A percentile compares a stretch with the other conserved stretches of the same genome.
Evolutionary conservation across 1,140 invertebrate species (phyloP).

Genomic region (Steinernema khuongi): DNA sequence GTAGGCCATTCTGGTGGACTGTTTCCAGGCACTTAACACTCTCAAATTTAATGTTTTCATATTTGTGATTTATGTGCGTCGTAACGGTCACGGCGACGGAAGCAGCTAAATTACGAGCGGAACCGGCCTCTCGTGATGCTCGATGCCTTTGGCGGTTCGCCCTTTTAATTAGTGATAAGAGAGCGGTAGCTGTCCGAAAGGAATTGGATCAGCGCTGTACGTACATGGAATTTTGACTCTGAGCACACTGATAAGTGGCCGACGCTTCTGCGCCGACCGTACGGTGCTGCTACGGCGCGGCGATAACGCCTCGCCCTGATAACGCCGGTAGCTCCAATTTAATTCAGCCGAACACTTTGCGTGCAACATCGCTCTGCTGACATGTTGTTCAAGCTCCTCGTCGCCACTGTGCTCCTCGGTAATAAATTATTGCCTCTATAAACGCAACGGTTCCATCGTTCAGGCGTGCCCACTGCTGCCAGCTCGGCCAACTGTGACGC

Average conservation of each 20-base stretch:
- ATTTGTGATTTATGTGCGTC: background rate
- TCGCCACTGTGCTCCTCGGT: background rate
- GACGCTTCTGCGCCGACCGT: background rate
- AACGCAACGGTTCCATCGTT: background rate
- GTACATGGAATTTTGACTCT: background rate
- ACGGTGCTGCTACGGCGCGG: background rate
- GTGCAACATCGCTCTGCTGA: background rate
- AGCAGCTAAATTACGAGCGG: conserved; percentile 3
- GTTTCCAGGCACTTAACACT: too few species aligned
- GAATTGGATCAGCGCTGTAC: background rate
- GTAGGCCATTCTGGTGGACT: too few species aligned
- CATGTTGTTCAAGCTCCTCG: background rate
- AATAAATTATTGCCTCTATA: background rate
- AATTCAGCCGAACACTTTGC: conserved; percentile 4
- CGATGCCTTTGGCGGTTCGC: background rate
- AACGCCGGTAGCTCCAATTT: background rate
- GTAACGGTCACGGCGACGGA: background rate
- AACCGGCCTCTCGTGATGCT: background rate
- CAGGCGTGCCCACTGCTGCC: background rate
- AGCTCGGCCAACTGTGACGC: background rate
- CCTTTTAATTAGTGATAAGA: conserved; percentile 15
- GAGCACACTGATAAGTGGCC: background rate
- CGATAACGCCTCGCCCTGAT: conserved; percentile 8
- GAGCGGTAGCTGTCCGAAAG: background rate
- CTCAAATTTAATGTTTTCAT: background rate